A percentile compares a stretch with the other conserved stretches of the same genome.
Conservation (phyloP, 2,888 invertebrate genomes). For the Hypena proboscidalis region DNA sequence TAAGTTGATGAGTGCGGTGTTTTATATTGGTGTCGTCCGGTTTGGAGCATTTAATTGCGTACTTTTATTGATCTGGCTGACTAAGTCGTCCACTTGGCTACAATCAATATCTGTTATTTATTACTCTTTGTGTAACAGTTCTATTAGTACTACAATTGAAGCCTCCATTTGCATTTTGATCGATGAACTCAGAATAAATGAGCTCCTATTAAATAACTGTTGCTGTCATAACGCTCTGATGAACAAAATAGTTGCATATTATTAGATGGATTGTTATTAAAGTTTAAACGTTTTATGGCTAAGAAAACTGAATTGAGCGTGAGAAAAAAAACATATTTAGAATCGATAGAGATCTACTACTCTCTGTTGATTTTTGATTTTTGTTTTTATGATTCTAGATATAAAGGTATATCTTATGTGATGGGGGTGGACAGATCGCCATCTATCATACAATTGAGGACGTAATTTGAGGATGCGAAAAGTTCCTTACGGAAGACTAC, state of each 20-base stretch:
- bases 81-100: constrained; percentile 21
- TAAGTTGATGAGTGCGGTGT: constrained; percentile 40
- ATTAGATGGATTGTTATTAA: too few relatives aligned
- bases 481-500: too few relatives aligned
- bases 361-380: too few relatives aligned
- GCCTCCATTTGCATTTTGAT: constrained; percentile 25
- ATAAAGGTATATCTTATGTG: too few relatives aligned
- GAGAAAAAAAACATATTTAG: too few relatives aligned
- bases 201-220: constrained; percentile 12
- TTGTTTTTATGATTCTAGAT: too few relatives aligned
- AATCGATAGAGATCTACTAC: too few relatives aligned
- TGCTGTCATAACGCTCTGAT: constrained; percentile 2
- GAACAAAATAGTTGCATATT: background rate
- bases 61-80: constrained; percentile 31
- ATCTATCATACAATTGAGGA: too few relatives aligned
- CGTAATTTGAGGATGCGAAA: too few relatives aligned
- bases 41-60: constrained; percentile 16
- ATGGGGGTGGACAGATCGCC: too few relatives aligned
- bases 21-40: constrained; percentile 36
- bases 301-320: too few relatives aligned
- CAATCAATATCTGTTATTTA: constrained; percentile 33
- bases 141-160: constrained; percentile 33
- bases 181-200: constrained; percentile 20
- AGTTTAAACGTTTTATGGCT: too few relatives aligned
- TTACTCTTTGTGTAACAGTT: constrained; percentile 23